Percentiles rank a stretch among this genome's conserved stretches.
Conservation (phyloP, 1,140 invertebrate species). For the Micrasema longulum region DNA sequence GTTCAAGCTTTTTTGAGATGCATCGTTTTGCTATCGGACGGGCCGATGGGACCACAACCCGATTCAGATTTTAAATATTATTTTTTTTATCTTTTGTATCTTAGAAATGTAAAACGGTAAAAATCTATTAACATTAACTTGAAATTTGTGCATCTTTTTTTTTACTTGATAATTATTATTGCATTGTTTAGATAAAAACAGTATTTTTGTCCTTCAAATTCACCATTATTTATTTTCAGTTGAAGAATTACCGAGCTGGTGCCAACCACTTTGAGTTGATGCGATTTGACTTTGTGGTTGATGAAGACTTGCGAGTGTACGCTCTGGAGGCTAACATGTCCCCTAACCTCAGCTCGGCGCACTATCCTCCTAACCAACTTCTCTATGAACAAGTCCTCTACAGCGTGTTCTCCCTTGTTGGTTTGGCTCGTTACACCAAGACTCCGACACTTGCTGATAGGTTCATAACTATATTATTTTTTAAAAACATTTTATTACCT, state of each 20-base stretch:
- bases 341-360: constrained; percentile 93
- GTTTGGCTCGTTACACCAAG: constrained; percentile 72
- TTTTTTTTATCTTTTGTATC: too few relatives aligned
- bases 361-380: constrained; percentile 88
- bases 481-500: too few relatives aligned
- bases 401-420: constrained; percentile 86
- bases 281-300: constrained; percentile 92
- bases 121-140: too few relatives aligned
- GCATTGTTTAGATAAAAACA: too few relatives aligned
- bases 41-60: too few relatives aligned
- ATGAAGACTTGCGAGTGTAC: constrained; percentile 88
- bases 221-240: constrained; percentile 36
- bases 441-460: constrained; percentile 60
- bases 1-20: too few relatives aligned
- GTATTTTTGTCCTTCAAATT: too few relatives aligned
- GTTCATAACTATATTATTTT: too few relatives aligned
- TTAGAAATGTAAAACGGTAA: too few relatives aligned
- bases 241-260: constrained; percentile 68
- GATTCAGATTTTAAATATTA: too few relatives aligned
- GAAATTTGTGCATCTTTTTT: not conserved
- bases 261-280: constrained; percentile 95
- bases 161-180: too few relatives aligned
- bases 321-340: constrained; percentile 98
- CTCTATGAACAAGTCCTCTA: constrained; percentile 95
- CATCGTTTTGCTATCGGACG: too few relatives aligned